A percentile compares a stretch with the other conserved stretches of the same genome.
Evolutionary conservation across 2,797 vertebrate genomes (phyloP).

Genomic region (Pristis pectinata): DNA sequence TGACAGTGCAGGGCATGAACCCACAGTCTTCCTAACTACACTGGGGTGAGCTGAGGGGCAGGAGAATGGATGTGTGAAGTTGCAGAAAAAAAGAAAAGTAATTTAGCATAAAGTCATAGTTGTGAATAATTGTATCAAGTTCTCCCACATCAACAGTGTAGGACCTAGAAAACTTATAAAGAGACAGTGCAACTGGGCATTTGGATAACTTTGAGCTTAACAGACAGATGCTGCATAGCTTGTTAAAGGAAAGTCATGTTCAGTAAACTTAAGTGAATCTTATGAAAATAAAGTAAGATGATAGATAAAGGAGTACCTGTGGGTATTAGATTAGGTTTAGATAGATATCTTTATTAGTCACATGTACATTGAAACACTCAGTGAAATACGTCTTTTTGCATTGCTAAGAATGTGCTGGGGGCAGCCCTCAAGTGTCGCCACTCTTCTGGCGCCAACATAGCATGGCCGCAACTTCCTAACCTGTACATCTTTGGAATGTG

Average conservation of each 20-base stretch:
- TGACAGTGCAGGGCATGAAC: not conserved
- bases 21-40: not conserved
- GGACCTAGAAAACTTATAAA: not conserved
- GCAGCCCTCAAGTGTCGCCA: too few relatives aligned
- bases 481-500: too few relatives aligned
- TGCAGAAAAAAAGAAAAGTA: not conserved
- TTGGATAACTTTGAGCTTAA: not conserved
- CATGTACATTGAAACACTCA: too few relatives aligned
- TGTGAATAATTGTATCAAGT: not conserved
- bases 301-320: not conserved
- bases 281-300: too few relatives aligned
- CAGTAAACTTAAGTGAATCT: not conserved
- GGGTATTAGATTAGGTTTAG: too few relatives aligned
- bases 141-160: not conserved
- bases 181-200: not conserved
- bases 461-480: too few relatives aligned
- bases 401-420: too few relatives aligned
- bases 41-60: not conserved
- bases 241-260: not conserved
- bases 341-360: too few relatives aligned
- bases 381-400: too few relatives aligned
- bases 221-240: not conserved
- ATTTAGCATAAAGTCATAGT: too few relatives aligned
- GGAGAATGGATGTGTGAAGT: not conserved
- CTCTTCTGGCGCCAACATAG: too few relatives aligned